Evolutionary conservation across 2,797 vertebrate species (phyloP).

Genomic region (Chlorospingus semifuscus): DNA sequence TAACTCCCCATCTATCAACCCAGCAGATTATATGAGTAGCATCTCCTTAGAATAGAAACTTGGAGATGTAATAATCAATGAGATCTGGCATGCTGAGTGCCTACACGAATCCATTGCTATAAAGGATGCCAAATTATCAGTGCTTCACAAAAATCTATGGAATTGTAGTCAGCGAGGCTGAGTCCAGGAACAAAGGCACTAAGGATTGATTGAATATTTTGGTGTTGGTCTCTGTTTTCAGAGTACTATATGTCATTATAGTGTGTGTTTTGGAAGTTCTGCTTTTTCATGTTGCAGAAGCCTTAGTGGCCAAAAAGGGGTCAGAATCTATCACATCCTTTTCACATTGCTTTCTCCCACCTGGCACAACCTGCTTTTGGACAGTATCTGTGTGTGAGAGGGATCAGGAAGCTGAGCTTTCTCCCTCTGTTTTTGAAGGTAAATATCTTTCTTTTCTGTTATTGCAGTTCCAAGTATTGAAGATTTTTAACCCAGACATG

Average conservation of each 20-base stretch:
- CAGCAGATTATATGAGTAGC: constrained; percentile 35
- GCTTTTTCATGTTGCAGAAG: neutral
- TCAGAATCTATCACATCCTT: neutral
- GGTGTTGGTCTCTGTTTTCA: neutral
- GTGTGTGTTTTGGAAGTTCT: neutral
- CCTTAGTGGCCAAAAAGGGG: neutral
- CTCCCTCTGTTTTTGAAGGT: neutral
- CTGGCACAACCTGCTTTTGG: neutral
- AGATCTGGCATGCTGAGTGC: neutral
- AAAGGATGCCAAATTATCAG: neutral
- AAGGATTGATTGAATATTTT: neutral
- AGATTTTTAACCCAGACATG: neutral
- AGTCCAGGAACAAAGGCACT: neutral
- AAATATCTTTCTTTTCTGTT: neutral
- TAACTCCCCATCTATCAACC: constrained; percentile 71
- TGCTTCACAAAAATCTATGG: neutral
- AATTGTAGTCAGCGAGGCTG: neutral
- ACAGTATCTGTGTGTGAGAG: neutral
- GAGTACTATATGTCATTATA: neutral
- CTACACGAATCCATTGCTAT: neutral
- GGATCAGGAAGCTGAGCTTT: neutral
- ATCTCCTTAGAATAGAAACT: constrained; percentile 57
- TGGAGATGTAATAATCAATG: constrained; percentile 9
- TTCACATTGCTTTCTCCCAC: neutral
- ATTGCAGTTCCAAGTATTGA: neutral